Base-by-base conservation (phyloP, 1,140 invertebrate genomes). In the Meloidogyne floridensis region DNA sequence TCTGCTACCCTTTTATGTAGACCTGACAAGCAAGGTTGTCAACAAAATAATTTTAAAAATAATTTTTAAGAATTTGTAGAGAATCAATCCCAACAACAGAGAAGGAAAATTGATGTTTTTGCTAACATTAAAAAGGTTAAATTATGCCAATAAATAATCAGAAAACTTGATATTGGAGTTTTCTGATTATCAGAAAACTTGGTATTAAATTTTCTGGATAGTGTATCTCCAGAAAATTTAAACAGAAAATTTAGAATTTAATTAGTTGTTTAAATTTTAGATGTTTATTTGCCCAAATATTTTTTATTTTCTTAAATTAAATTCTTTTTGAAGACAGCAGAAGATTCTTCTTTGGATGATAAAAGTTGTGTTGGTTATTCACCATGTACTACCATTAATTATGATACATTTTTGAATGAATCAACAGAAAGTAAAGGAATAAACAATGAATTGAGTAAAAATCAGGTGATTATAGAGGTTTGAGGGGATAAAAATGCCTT, bases 1-100 rank as follows among this genome's bases (percentile, higher is more conserved):
- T 79, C 77, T 72, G 53, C 77, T 51, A 71, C 77, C n/a, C 65
- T 79, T 65, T 72, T 79, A 72, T 79, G 20, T 53, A 69, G 43
- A 72, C 65, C 56, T 32, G 54, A 51, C n/a, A 72, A 79, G n/a
- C 59, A 65, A 18, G 59, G 59, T 65, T 15, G 0, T 3, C n/a
- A 65, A 5, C 15, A 13, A 15, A 59, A 59, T 15, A 15, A 59
- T 65, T n/a, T 65, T n/a, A 15, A n/a, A 65, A 65, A 6, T n/a
- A n/a, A 65, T n/a, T 65, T 65, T 6, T n/a, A 65, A n/a, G 6
- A 7, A 7, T 65, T 7, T 65, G 7, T n/a, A 65, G 59, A 65
- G n/a, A 65, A 1, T 65, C 59, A 59, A 56, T 56, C 13, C 13
- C 13, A 56, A 11, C 54, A 59, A 65, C 15, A 18, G 2, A 65